Evolutionary conservation across 2,113 vertebrate species (phyloP).

Genomic region (Oplegnathus fasciatus): DNA sequence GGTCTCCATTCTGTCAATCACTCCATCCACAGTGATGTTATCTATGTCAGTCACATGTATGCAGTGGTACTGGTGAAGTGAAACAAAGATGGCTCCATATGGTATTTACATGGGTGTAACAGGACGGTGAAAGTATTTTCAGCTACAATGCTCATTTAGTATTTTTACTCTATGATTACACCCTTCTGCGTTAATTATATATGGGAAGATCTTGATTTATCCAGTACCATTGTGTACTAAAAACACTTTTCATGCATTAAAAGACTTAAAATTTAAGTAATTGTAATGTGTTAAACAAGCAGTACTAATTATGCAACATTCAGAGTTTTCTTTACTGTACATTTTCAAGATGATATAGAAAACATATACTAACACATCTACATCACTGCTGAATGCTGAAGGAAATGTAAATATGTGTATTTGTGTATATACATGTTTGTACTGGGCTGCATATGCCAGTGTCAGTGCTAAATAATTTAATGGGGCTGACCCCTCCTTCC

Average conservation of each 20-base stretch:
- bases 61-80: neutral
- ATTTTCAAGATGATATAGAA: neutral
- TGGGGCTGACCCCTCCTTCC: slow-evolving; percentile 8
- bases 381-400: neutral
- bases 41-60: neutral
- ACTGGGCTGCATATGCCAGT: neutral
- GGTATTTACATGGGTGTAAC: slow-evolving; percentile 18
- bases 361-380: neutral
- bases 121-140: slow-evolving; percentile 13
- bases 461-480: neutral
- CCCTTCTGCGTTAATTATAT: slow-evolving; percentile 26
- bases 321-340: neutral
- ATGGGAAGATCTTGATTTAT: slow-evolving; percentile 18
- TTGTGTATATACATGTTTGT: neutral
- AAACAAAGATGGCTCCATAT: slow-evolving; percentile 29
- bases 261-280: neutral
- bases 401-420: neutral
- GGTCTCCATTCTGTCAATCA: slow-evolving; percentile 18
- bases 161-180: slow-evolving; percentile 40
- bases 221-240: neutral
- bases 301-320: neutral
- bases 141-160: slow-evolving; percentile 6
- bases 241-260: slow-evolving; percentile 12
- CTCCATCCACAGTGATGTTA: neutral
- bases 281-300: slow-evolving; percentile 2